Conservation (phyloP, 2,888 invertebrate species). For the Acanthosepion esculentum region DNA sequence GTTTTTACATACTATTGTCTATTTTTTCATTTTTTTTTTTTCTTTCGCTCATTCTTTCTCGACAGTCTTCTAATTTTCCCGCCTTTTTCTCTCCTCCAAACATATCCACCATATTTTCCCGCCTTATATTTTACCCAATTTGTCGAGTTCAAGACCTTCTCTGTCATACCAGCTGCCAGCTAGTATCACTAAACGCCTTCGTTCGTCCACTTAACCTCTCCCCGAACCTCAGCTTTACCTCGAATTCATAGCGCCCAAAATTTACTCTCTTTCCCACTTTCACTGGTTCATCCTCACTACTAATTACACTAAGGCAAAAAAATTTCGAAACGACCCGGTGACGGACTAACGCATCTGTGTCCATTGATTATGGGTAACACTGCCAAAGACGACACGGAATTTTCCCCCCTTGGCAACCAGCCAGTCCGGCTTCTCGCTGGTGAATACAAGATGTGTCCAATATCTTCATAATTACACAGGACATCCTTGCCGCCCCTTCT, state of each 20-base stretch:
- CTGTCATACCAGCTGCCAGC: slow-evolving; percentile 15
- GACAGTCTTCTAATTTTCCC: not conserved
- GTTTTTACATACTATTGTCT: too few relatives aligned
- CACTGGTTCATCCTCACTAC: not conserved
- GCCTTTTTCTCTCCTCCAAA: not conserved
- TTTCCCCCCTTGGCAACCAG: not conserved
- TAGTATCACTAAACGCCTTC: not conserved
- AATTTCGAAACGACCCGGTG: not conserved
- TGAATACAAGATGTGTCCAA: slow-evolving; percentile 1
- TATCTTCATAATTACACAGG: not conserved
- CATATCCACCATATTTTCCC: not conserved
- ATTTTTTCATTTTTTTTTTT: not conserved
- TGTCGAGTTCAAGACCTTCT: not conserved
- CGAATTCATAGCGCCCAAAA: not conserved
- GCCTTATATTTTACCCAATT: not conserved
- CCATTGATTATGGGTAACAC: slow-evolving; percentile 33
- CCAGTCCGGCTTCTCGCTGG: not conserved
- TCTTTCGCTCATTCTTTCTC: too few relatives aligned
- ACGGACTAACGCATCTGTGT: slow-evolving; percentile 15
- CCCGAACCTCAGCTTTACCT: not conserved
- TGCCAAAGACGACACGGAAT: slow-evolving; percentile 25
- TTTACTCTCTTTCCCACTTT: not conserved
- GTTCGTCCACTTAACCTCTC: not conserved
- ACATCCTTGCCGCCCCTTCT: not conserved
- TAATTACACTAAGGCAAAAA: not conserved